These are phyloP conservation scores for Toxostoma redivivum DNA, from an alignment of 2,113 vertebrate genomes.

Conservation along the genomic window DNA sequence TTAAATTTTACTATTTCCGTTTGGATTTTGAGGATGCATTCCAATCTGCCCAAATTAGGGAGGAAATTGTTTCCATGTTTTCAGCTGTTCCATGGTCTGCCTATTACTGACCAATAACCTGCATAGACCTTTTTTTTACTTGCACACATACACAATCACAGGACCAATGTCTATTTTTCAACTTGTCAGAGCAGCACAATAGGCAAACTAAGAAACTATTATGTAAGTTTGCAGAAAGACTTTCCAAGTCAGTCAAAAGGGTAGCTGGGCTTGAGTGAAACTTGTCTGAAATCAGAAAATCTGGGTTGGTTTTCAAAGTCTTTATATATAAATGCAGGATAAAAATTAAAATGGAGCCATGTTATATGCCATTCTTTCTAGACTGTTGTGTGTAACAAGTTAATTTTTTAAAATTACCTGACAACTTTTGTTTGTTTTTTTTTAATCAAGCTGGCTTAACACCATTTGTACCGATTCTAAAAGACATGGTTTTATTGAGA, in stretches of 20 bases:
- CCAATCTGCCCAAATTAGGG: constrained; percentile 83
- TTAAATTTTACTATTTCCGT: constrained; percentile 95
- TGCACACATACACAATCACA: neutral
- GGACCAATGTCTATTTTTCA: neutral
- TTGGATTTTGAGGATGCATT: constrained; percentile 81
- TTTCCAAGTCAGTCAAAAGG: neutral
- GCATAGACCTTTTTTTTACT: neutral
- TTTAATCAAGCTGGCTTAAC: neutral
- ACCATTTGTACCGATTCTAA: neutral
- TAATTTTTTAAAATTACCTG: neutral
- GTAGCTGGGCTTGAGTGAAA: neutral
- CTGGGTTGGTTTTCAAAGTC: neutral
- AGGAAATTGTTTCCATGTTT: constrained; percentile 77
- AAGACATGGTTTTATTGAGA: neutral
- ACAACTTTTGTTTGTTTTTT: neutral
- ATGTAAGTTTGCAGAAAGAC: neutral
- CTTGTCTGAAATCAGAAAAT: neutral
- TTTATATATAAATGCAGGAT: neutral
- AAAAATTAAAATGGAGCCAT: neutral
- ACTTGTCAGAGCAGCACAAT: neutral
- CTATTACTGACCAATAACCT: constrained; percentile 29
- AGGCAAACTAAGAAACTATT: neutral
- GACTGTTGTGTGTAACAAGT: neutral
- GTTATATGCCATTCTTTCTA: neutral
- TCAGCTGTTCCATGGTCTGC: constrained; percentile 70